phyloP scores from a whole-genome alignment of 2,797 vertebrate genomes.

The Arrhamphus sclerolepis region DNA sequence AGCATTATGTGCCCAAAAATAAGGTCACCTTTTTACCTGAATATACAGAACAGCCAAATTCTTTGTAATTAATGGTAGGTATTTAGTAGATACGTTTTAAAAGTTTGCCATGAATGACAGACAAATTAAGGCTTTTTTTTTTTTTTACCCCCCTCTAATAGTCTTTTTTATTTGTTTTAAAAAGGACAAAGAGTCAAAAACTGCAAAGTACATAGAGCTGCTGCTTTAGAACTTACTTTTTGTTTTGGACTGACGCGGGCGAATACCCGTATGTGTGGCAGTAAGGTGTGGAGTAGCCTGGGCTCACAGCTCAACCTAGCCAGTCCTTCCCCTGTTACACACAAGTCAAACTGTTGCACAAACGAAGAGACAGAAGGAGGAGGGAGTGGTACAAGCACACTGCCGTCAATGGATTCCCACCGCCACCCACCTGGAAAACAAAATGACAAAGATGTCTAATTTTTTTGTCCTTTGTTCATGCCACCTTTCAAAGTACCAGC shows the following conservation, averaged over 20 bases:
- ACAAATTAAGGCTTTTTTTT: too few species aligned
- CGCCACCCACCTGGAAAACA: constrained; percentile 81
- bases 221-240: constrained; percentile 82
- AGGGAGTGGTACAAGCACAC: constrained; percentile 71
- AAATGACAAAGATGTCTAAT: not conserved
- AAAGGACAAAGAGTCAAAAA: not conserved
- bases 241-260: constrained; percentile 96
- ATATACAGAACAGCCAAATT: too few species aligned
- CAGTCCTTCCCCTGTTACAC: constrained; percentile 92
- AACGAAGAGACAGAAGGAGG: constrained; percentile 76
- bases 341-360: constrained; percentile 83
- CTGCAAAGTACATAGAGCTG: not conserved
- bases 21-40: too few species aligned
- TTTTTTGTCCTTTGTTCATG: not conserved
- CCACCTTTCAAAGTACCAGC: not conserved
- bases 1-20: too few species aligned
- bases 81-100: too few species aligned
- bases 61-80: too few species aligned
- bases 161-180: not conserved
- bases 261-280: constrained; percentile 91
- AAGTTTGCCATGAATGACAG: too few species aligned
- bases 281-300: constrained; percentile 80
- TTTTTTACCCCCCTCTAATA: too few species aligned
- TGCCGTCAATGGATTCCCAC: constrained; percentile 90
- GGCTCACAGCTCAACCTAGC: constrained; percentile 77